A percentile compares a stretch with the other conserved stretches of the same genome.
Evolutionary conservation across 2,797 vertebrate species (phyloP).

Genomic region (Eutrigla gurnardus): DNA sequence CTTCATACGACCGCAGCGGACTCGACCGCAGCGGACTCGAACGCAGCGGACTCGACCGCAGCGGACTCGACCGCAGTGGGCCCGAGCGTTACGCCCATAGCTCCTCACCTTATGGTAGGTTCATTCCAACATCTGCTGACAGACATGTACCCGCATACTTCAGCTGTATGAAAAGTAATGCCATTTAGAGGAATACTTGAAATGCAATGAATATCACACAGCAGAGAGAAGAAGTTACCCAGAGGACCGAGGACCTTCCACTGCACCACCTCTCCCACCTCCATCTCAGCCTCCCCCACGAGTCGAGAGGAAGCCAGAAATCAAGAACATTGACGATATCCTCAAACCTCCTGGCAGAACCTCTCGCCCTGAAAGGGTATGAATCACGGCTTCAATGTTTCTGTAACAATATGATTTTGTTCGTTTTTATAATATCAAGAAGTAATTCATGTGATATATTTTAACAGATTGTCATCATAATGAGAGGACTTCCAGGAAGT

Average conservation of each 20-base stretch:
- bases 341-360: slow-evolving; percentile 94
- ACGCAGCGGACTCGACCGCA: slow-evolving; percentile 67
- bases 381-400: background rate
- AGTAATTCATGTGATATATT: slow-evolving; percentile 24
- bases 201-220: slow-evolving; percentile 63
- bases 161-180: background rate
- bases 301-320: slow-evolving; percentile 96
- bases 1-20: slow-evolving; percentile 84
- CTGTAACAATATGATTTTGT: background rate
- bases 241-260: slow-evolving; percentile 90
- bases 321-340: slow-evolving; percentile 97
- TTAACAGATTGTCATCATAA: slow-evolving; percentile 96
- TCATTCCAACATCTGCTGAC: slow-evolving; percentile 11
- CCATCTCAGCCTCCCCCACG: slow-evolving; percentile 87
- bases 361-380: slow-evolving; percentile 94
- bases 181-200: slow-evolving; percentile 17
- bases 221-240: slow-evolving; percentile 91
- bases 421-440: background rate
- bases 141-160: background rate
- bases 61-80: slow-evolving; percentile 75
- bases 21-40: slow-evolving; percentile 69
- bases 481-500: slow-evolving; percentile 98
- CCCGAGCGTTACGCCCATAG: slow-evolving; percentile 90
- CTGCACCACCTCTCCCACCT: slow-evolving; percentile 80
- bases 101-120: slow-evolving; percentile 89